These are phyloP conservation scores for Corynorhinus townsendii DNA, from an alignment of 2,113 vertebrate species.

Conservation along the genomic window DNA sequence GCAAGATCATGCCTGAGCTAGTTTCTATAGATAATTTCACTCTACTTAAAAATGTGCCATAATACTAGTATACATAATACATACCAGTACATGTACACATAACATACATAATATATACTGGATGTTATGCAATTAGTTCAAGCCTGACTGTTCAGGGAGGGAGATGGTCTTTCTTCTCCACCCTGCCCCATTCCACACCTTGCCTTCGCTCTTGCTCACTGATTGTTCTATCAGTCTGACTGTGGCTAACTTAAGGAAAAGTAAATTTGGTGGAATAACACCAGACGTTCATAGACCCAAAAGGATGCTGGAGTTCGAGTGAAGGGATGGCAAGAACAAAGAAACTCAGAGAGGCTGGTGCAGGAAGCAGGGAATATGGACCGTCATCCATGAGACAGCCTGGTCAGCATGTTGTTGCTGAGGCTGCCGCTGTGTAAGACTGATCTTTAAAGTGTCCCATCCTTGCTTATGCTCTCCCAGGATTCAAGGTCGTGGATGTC, in stretches of 20 bases:
- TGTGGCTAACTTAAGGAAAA: neutral
- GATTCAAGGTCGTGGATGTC: neutral
- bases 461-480: neutral
- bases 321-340: neutral
- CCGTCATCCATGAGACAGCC: neutral
- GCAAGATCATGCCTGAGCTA: neutral
- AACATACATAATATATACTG: neutral
- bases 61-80: neutral
- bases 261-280: neutral
- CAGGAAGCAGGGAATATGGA: neutral
- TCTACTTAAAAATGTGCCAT: neutral
- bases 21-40: neutral
- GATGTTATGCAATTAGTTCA: neutral
- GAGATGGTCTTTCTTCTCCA: neutral
- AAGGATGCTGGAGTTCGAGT: neutral
- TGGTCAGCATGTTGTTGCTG: neutral
- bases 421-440: neutral
- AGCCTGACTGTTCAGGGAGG: neutral
- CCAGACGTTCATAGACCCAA: neutral
- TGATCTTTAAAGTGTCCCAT: neutral
- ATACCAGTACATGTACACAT: neutral
- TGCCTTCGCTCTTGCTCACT: neutral
- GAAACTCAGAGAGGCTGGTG: neutral
- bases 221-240: neutral
- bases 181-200: neutral